Evolutionary conservation across 2,113 vertebrate species (phyloP).

Genomic region (Limanda limanda): DNA sequence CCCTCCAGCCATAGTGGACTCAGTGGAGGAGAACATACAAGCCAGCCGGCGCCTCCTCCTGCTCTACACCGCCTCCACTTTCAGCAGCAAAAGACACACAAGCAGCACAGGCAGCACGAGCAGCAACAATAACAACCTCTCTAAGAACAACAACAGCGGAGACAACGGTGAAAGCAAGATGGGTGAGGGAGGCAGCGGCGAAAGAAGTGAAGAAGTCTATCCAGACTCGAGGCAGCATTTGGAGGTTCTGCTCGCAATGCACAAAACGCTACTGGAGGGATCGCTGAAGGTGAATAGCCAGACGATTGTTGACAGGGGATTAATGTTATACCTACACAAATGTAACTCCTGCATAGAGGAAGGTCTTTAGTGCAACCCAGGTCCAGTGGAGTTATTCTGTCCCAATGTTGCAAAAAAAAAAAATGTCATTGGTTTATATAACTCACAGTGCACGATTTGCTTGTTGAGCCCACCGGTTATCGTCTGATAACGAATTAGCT

Average conservation of each 20-base stretch:
- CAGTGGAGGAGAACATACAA: constrained; percentile 84
- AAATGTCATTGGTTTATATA: too few relatives aligned
- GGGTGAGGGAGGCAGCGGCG: constrained; percentile 3
- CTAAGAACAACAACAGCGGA: constrained; percentile 1
- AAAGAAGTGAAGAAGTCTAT: not conserved
- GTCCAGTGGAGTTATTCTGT: too few relatives aligned
- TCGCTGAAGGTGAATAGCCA: constrained; percentile 73
- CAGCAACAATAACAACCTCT: constrained; percentile 58
- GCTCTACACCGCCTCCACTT: constrained; percentile 79
- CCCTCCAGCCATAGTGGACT: constrained; percentile 81
- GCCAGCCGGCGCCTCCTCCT: constrained; percentile 88
- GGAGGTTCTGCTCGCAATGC: constrained; percentile 83
- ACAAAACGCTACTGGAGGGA: constrained; percentile 85
- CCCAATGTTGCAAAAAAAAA: too few relatives aligned
- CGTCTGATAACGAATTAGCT: too few relatives aligned
- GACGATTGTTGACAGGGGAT: not conserved
- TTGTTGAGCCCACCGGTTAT: too few relatives aligned
- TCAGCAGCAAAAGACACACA: constrained; percentile 41
- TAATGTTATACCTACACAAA: too few relatives aligned
- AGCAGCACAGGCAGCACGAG: constrained; percentile 47
- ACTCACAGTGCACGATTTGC: too few relatives aligned
- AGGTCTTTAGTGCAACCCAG: too few relatives aligned
- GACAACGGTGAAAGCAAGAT: not conserved
- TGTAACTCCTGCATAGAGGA: too few relatives aligned
- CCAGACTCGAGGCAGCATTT: constrained; percentile 68